Evolutionary conservation across 2,113 vertebrate species (phyloP), one percentile per base, ranked within the genome.

Genomic region (Daphoenositta chrysoptera): DNA sequence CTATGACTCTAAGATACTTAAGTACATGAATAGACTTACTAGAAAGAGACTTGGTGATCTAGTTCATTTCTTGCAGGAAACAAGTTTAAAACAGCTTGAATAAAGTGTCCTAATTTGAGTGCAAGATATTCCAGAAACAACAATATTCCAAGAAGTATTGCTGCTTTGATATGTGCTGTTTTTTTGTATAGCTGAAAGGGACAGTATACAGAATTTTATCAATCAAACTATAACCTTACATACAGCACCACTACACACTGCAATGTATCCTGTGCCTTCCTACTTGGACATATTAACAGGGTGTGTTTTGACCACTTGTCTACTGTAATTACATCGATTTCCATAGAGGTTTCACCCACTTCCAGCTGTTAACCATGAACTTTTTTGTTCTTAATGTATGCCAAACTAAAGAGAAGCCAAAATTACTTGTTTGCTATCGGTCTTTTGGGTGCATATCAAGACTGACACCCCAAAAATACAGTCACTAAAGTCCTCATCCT

Each of bases 351-450:
- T 91, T 93, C 72, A 94, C 45, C 24, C 51, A 48, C 35, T 94
- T 94, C n/a, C 87, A 94, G 56, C 48, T 90, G 60, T 76, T 96
- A 88, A 79, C 39, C 39, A 48, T 24, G 23, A 78, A 51, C 22
- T 56, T 96, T 73, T 64, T 53, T 84, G 37, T 61, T 57, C 58
- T 53, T 50, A 80, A 65, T 13, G 9, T 26, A 89, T 1, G 11
- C 42, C 63, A 82, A 93, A 78, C 11, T 33, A 80, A 89, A 84
- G 14, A 82, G 73, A 73, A 84, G 44, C 30, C 60, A 78, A 71
- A 87, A 64, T 40, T 17, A 61, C 6, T 66, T 78, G 39, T 35
- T 78, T 83, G 56, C 14, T 76, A 20, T 31, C 48, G 53, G 39
- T 48, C 45, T 83, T 88, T 61, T 37, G 50, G 37, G 35, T 24